Percentiles rank a stretch among this genome's conserved stretches.
Conservation (phyloP, 2,113 vertebrate genomes). For the Xerus inauris region DNA sequence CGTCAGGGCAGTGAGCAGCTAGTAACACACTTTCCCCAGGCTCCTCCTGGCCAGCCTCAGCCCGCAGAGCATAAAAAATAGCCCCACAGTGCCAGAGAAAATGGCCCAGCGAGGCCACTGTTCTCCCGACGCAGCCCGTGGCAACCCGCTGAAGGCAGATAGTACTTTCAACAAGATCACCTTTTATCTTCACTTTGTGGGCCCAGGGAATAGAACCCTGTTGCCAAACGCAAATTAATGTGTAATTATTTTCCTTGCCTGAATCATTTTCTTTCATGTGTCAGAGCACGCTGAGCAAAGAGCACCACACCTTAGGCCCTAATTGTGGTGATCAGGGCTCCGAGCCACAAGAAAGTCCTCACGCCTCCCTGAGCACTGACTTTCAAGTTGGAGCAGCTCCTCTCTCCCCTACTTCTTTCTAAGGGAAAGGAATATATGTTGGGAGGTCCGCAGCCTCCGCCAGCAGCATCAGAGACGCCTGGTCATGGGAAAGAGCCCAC, state of each 20-base stretch:
- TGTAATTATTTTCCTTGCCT: slow-evolving; percentile 91
- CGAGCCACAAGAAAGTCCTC: slow-evolving; percentile 87
- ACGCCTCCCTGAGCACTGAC: slow-evolving; percentile 86
- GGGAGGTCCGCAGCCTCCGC: slow-evolving; percentile 45
- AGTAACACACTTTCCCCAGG: neutral
- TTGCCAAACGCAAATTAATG: slow-evolving; percentile 91
- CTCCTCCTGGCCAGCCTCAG: neutral
- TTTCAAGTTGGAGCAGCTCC: slow-evolving; percentile 86
- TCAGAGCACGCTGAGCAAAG: slow-evolving; percentile 89
- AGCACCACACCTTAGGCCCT: slow-evolving; percentile 89
- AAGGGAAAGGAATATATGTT: slow-evolving; percentile 63
- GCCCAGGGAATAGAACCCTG: slow-evolving; percentile 86
- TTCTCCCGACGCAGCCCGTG: slow-evolving; percentile 58
- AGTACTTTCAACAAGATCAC: slow-evolving; percentile 81
- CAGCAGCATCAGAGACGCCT: slow-evolving; percentile 72
- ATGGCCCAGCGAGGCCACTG: neutral
- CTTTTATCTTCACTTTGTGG: slow-evolving; percentile 86
- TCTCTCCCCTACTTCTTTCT: slow-evolving; percentile 77
- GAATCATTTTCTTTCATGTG: slow-evolving; percentile 92
- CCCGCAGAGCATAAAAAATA: neutral
- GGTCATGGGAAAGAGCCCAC: slow-evolving; percentile 65
- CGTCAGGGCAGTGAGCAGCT: neutral
- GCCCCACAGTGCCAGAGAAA: neutral
- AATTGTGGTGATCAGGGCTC: slow-evolving; percentile 89
- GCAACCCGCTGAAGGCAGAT: slow-evolving; percentile 73